phyloP scores from a whole-genome alignment of 2,888 invertebrate species.

The Elmis aenea region DNA sequence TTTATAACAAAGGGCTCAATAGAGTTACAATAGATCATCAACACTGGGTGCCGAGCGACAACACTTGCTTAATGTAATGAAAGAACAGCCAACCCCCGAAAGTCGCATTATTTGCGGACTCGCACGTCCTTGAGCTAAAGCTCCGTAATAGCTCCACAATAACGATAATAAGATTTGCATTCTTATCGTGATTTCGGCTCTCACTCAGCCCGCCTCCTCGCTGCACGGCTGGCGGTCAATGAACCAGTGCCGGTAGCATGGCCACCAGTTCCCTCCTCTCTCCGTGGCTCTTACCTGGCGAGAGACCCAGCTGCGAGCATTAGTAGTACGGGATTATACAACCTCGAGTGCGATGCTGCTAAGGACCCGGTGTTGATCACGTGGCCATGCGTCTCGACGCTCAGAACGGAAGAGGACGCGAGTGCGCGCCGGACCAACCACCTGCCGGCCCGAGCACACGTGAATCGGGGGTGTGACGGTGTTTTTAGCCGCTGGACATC shows the following conservation, averaged over 20 bases:
- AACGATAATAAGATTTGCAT: constrained; percentile 31
- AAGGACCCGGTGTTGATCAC: constrained; percentile 35
- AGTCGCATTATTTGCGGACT: constrained; percentile 2
- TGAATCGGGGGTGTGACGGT: constrained; percentile 1
- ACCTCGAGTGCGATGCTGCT: constrained; percentile 39
- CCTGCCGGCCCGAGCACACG: constrained; percentile 33
- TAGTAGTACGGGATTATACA: constrained; percentile 41
- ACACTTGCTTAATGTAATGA: too few relatives aligned
- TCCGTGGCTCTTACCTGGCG: constrained; percentile 39
- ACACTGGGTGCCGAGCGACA: too few relatives aligned
- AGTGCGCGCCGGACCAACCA: constrained; percentile 35
- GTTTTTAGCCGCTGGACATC: constrained; percentile 6
- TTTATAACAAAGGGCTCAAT: constrained; percentile 5
- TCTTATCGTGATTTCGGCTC: constrained; percentile 36
- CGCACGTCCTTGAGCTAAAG: constrained; percentile 18
- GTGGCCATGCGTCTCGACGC: constrained; percentile 38
- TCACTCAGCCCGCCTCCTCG: constrained; percentile 34
- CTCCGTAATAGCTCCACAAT: constrained; percentile 14
- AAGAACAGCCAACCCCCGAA: too few relatives aligned
- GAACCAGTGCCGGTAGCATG: constrained; percentile 47
- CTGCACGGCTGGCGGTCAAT: constrained; percentile 48
- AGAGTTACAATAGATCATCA: constrained; percentile 8
- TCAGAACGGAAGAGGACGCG: constrained; percentile 23
- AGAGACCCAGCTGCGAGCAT: constrained; percentile 43
- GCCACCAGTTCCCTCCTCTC: constrained; percentile 39